Conservation (phyloP, 1,140 invertebrate species). For the Contarinia nasturtii region DNA sequence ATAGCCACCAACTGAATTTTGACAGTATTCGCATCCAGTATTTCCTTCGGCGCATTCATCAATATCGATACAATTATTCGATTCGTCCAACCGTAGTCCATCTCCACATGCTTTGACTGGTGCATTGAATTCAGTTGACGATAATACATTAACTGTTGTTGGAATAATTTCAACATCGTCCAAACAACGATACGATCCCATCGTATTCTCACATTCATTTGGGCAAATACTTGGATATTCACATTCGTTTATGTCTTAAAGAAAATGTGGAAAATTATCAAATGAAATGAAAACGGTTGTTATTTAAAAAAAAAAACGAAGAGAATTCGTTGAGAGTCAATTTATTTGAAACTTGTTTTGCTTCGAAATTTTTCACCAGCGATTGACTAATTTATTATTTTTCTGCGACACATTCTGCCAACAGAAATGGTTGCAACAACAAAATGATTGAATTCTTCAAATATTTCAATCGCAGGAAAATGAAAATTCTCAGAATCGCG, state of each 20-base stretch:
- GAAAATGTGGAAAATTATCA: conserved; percentile 8
- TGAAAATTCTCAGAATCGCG: too few species aligned
- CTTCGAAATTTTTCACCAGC: not conserved
- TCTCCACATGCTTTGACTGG: conserved; percentile 17
- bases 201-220: conserved; percentile 41
- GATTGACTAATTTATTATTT: too few species aligned
- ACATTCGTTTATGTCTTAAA: conserved; percentile 51
- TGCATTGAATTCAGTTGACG: not conserved
- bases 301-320: too few species aligned
- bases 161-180: conserved; percentile 1
- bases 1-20: conserved; percentile 11
- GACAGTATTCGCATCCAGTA: conserved; percentile 8
- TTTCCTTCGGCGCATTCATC: conserved; percentile 38
- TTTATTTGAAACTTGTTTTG: too few species aligned
- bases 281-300: too few species aligned
- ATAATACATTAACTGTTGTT: not conserved
- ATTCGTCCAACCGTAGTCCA: conserved; percentile 16
- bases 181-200: conserved; percentile 47
- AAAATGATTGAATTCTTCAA: too few species aligned
- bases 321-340: not conserved
- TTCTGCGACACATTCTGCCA: not conserved
- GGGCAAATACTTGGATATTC: conserved; percentile 27
- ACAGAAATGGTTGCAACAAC: too few species aligned
- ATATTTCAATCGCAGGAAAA: too few species aligned
- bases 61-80: conserved; percentile 33